phyloP scores from a whole-genome alignment of 2,888 invertebrate species.

The Colostygia pectinataria region DNA sequence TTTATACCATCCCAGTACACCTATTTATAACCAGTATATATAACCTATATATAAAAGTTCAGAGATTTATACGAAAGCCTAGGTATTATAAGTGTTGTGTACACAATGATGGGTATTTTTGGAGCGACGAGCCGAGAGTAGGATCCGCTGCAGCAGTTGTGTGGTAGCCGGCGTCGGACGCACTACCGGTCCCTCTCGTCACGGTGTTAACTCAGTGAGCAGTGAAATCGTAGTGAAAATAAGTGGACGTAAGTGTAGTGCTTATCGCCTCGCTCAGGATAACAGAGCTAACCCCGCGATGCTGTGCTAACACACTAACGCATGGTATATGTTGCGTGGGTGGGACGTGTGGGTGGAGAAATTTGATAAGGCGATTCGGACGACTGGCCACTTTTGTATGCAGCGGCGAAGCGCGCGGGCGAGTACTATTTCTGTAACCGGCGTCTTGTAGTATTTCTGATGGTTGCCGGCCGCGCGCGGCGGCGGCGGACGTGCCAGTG shows the following conservation, averaged over 20 bases:
- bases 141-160: slow-evolving; percentile 58
- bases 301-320: slow-evolving; percentile 78
- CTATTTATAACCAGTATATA: slow-evolving; percentile 52
- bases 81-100: slow-evolving; percentile 75
- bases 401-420: slow-evolving; percentile 52
- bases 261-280: slow-evolving; percentile 51
- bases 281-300: slow-evolving; percentile 43
- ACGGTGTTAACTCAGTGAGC: slow-evolving; percentile 37
- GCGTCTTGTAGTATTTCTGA: slow-evolving; percentile 58
- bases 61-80: slow-evolving; percentile 71
- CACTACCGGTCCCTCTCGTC: slow-evolving; percentile 44
- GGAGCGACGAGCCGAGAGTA: slow-evolving; percentile 58
- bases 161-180: slow-evolving; percentile 55
- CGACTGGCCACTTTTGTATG: slow-evolving; percentile 78
- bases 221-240: slow-evolving; percentile 41
- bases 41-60: slow-evolving; percentile 36
- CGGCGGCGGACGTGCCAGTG: slow-evolving; percentile 25
- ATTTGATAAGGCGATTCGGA: slow-evolving; percentile 77
- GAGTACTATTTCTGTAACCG: slow-evolving; percentile 74
- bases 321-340: slow-evolving; percentile 67
- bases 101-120: slow-evolving; percentile 78
- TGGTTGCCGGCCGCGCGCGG: slow-evolving; percentile 41
- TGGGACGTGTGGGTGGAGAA: slow-evolving; percentile 73
- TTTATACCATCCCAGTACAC: slow-evolving; percentile 44
- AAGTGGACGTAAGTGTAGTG: slow-evolving; percentile 67